Evolutionary conservation across 2,888 invertebrate species (phyloP).

Genomic region (Harpalus rubripes): DNA sequence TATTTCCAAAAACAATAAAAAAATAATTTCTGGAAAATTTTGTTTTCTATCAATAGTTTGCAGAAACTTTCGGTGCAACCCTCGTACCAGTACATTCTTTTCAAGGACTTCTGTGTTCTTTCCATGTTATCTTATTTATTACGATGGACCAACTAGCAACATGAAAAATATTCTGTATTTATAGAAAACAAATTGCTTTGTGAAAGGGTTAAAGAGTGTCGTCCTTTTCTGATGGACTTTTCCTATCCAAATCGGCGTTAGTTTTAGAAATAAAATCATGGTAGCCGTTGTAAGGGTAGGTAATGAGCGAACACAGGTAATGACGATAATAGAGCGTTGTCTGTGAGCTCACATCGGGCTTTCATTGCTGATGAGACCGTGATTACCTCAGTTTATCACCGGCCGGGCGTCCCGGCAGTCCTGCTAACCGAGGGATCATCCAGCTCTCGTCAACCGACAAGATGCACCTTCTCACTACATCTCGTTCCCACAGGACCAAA

Average conservation of each 20-base stretch:
- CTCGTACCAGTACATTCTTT: too few relatives aligned
- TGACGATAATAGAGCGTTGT: constrained; percentile 72
- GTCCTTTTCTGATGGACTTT: not conserved
- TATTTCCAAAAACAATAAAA: too few relatives aligned
- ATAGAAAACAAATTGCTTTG: too few relatives aligned
- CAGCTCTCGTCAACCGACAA: not conserved
- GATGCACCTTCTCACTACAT: not conserved
- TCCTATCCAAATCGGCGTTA: not conserved
- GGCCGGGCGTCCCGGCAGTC: constrained; percentile 69
- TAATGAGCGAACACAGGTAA: constrained; percentile 69
- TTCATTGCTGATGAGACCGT: constrained; percentile 76
- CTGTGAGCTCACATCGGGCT: constrained; percentile 72
- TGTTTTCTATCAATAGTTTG: too few relatives aligned
- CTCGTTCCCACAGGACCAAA: not conserved
- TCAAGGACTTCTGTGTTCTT: too few relatives aligned
- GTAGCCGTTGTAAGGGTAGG: not conserved
- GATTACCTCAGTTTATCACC: constrained; percentile 76
- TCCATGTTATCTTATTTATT: too few relatives aligned
- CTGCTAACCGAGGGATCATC: constrained; percentile 62
- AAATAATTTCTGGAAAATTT: too few relatives aligned
- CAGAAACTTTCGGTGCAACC: too few relatives aligned
- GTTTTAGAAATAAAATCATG: not conserved
- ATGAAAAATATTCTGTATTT: too few relatives aligned
- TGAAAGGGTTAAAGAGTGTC: too few relatives aligned
- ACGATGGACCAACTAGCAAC: too few relatives aligned